Evolutionary conservation across 2,113 vertebrate species (phyloP), one percentile per base, ranked within the genome.

Genomic region (Microtus ochrogaster): DNA sequence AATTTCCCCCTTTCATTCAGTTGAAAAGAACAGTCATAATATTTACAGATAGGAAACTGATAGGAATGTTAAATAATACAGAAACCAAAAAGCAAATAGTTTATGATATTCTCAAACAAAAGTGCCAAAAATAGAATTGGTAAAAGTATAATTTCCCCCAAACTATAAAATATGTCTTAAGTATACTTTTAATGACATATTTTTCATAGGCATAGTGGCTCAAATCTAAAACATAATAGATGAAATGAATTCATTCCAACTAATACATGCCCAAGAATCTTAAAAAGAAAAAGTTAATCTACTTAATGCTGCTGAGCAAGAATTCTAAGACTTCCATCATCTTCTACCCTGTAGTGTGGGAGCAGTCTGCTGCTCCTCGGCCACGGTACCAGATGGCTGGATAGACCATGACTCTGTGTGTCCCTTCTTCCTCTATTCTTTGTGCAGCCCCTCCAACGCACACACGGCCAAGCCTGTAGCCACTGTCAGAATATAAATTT

Each of bases 151-250:
- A 66, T 88, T 79, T 44, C 55, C 85, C 74, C 8, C 30, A 83
- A 14, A 16, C 44, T 83, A 19, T 55, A 68, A 84, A 88, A 58
- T 90, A 28, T 58, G 63, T 73, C 79, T 16, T 84, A 30, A 28
- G 24, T 41, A 65, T 17, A 26, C n/a, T 63, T 84, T 82, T 82
- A 82, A 21, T 39, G 19, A 82, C 26, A 21, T 36, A 58, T 39
- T 61, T 82, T 82, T 61, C 36, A 82, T 4, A 82, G 55, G 55
- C 2, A 55, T 7, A 78, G 33, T 83, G 55, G 65, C 78, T 89
- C 78, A 95, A 74, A 91, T 95, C 47, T 61, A 44, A 95, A 87
- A 88, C 88, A 78, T 14, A 65, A 36, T 12, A 72, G 44, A 30
- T n/a, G 55, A 47, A 66, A 85, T 61, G 21, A 61, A 68, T 30